Evolutionary conservation across 2,113 vertebrate species (phyloP).

Genomic region (Sinocyclocheilus grahami): DNA sequence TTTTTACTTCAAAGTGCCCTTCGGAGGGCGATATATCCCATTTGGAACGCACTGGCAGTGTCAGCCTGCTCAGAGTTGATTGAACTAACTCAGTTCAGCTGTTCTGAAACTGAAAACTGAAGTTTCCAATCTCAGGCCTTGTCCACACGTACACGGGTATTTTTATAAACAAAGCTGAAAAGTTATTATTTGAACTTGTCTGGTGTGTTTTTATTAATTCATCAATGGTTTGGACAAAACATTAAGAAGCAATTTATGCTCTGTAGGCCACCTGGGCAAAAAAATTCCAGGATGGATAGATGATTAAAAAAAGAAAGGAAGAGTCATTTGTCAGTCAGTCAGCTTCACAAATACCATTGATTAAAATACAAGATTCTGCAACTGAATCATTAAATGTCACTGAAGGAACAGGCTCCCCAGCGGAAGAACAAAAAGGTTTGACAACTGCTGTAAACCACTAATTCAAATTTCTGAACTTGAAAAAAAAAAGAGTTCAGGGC

Average conservation of each 20-base stretch:
- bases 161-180: too few relatives aligned
- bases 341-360: not conserved
- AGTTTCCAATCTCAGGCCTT: too few relatives aligned
- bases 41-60: too few relatives aligned
- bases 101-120: too few relatives aligned
- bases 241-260: not conserved
- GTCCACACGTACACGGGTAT: too few relatives aligned
- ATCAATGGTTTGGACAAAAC: constrained; percentile 12
- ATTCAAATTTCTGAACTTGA: not conserved
- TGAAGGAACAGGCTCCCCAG: not conserved
- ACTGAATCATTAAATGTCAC: constrained; percentile 13
- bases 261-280: not conserved
- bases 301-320: not conserved
- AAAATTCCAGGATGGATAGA: not conserved
- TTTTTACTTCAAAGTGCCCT: too few relatives aligned
- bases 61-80: too few relatives aligned
- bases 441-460: not conserved
- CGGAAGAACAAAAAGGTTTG: not conserved
- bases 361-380: not conserved
- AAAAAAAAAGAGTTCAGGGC: not conserved
- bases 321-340: constrained; percentile 6
- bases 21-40: too few relatives aligned
- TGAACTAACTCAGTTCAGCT: too few relatives aligned
- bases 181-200: too few relatives aligned
- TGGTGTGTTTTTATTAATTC: constrained; percentile 21